phyloP scores from a whole-genome alignment of 1,140 invertebrate species.

The Drosophila oshimai region DNA sequence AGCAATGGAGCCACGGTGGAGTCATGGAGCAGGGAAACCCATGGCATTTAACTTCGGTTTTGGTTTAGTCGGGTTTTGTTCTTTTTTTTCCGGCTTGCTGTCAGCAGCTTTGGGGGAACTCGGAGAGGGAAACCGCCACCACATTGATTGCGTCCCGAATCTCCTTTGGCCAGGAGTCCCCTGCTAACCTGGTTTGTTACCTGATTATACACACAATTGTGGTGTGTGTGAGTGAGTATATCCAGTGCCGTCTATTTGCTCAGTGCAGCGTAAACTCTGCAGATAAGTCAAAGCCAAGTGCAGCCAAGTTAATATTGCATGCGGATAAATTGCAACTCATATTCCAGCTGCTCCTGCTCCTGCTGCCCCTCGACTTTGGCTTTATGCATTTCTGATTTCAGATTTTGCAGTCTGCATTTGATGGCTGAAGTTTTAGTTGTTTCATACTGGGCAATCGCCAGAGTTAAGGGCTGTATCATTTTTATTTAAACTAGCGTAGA shows the following conservation, averaged over 20 bases:
- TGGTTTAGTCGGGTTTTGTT: conserved; percentile 1
- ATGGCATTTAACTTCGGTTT: conserved; percentile 55
- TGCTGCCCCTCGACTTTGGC: neutral
- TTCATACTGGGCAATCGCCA: neutral
- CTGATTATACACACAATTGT: conserved; percentile 54
- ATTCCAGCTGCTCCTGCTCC: conserved; percentile 15
- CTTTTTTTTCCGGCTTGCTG: conserved; percentile 12
- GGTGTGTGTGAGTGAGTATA: neutral
- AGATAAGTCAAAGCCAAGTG: conserved; percentile 74
- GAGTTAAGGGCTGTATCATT: neutral
- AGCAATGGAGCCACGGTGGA: conserved; percentile 8
- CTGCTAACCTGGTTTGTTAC: conserved; percentile 57
- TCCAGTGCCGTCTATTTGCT: conserved; percentile 47
- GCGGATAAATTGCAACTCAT: conserved; percentile 45
- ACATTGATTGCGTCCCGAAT: conserved; percentile 41
- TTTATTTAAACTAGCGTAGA: neutral
- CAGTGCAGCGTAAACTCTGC: conserved; percentile 64
- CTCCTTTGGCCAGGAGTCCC: conserved; percentile 9
- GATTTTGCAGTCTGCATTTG: conserved; percentile 33
- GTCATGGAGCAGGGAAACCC: conserved; percentile 23
- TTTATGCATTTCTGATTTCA: conserved; percentile 50
- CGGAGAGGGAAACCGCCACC: conserved; percentile 21
- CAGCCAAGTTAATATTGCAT: conserved; percentile 63
- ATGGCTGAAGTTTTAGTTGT: conserved; percentile 24
- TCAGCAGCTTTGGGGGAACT: conserved; percentile 29